Percentiles rank a stretch among this genome's conserved stretches.
Conservation (phyloP, 2,113 vertebrate species). For the Prionailurus bengalensis region DNA sequence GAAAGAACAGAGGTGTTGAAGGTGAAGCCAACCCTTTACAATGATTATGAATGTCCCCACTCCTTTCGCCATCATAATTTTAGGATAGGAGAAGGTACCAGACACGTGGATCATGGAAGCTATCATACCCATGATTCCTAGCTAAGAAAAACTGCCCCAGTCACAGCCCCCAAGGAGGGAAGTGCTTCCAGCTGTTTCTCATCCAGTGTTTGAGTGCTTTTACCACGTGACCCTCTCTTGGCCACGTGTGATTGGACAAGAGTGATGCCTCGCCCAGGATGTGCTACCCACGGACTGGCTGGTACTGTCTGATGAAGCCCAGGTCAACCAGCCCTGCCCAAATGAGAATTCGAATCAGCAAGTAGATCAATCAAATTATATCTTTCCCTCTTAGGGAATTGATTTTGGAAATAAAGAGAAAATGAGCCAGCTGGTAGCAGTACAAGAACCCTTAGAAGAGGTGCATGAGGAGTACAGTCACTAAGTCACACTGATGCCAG, state of each 20-base stretch:
- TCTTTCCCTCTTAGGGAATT: not conserved
- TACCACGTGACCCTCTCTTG: not conserved
- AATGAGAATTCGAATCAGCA: not conserved
- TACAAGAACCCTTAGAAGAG: not conserved
- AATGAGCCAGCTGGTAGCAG: not conserved
- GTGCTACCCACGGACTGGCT: not conserved
- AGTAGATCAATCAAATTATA: not conserved
- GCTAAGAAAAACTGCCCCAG: not conserved
- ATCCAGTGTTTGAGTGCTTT: not conserved
- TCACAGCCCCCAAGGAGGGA: not conserved
- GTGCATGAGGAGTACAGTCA: not conserved
- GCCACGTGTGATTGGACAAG: not conserved
- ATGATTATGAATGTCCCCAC: too few relatives aligned
- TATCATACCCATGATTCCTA: not conserved
- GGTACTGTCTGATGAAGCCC: not conserved
- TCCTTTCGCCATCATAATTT: not conserved
- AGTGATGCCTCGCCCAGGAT: not conserved
- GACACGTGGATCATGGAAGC: not conserved
- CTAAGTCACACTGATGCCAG: not conserved
- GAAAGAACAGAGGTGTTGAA: not conserved
- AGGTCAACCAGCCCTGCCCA: not conserved
- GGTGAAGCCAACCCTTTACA: not conserved
- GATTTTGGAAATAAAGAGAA: slow-evolving; percentile 48
- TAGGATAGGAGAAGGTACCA: not conserved
- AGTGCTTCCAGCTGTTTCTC: not conserved